These are phyloP conservation scores for Tupaia chinensis DNA, from an alignment of 2,113 vertebrate species.

Conservation along the genomic window DNA sequence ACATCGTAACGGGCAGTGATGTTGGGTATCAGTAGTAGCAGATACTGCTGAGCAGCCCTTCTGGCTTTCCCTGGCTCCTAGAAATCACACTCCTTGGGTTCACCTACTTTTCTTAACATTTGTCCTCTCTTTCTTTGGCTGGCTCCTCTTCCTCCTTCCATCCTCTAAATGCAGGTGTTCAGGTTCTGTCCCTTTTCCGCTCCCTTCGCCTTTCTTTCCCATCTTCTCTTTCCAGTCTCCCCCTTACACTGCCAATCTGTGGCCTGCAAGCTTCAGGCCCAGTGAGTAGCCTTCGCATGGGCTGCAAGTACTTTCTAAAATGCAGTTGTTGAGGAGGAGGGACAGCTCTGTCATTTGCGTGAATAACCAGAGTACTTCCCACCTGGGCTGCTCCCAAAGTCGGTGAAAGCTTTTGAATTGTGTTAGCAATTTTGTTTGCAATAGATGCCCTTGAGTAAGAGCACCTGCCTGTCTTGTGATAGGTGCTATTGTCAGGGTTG, in stretches of 20 bases:
- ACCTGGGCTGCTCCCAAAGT: neutral
- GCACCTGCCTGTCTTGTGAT: neutral
- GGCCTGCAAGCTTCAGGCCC: neutral
- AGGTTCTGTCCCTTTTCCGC: neutral
- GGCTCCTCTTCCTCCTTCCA: neutral
- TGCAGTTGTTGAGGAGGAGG: neutral
- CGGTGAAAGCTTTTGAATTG: slow-evolving; percentile 36
- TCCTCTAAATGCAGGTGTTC: neutral
- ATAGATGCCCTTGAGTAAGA: slow-evolving; percentile 59
- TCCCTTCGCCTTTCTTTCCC: neutral
- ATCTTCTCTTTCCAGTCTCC: neutral
- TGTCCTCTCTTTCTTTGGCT: neutral
- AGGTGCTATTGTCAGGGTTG: slow-evolving; percentile 6
- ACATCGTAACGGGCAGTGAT: neutral
- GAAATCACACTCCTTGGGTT: neutral
- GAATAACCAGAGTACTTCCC: slow-evolving; percentile 4
- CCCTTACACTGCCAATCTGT: neutral
- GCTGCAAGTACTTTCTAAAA: accelerated
- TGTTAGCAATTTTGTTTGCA: slow-evolving; percentile 4
- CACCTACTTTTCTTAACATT: neutral
- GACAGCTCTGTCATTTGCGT: neutral
- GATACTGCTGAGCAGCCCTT: neutral
- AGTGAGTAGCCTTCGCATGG: neutral
- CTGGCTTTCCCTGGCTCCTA: neutral
- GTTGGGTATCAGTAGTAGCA: neutral